phyloP scores from a whole-genome alignment of 2,797 vertebrate species.

The Trachops cirrhosus region DNA sequence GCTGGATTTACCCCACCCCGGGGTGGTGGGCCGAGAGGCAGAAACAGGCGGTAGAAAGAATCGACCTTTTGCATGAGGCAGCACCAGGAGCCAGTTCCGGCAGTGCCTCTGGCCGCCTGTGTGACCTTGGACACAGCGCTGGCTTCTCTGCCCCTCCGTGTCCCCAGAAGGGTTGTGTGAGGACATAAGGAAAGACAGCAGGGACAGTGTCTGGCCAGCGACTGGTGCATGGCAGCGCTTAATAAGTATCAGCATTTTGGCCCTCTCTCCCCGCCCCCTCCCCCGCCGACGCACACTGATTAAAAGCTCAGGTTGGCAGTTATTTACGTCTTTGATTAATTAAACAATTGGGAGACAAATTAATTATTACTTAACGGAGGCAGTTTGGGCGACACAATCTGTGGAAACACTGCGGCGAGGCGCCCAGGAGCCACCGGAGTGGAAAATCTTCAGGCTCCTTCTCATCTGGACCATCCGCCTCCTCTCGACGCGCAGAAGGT shows the following conservation, averaged over 20 bases:
- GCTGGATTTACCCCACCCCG: not conserved
- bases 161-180: not conserved
- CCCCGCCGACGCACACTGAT: slow-evolving; percentile 2
- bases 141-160: not conserved
- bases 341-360: slow-evolving; percentile 77
- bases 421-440: not conserved
- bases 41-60: not conserved
- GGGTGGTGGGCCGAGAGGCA: not conserved
- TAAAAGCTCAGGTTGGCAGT: slow-evolving; percentile 58
- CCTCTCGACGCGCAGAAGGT: slow-evolving; percentile 16
- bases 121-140: not conserved
- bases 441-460: slow-evolving; percentile 54
- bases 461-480: slow-evolving; percentile 52
- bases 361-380: slow-evolving; percentile 70
- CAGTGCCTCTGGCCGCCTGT: not conserved
- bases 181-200: not conserved
- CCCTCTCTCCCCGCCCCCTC: not conserved
- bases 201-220: not conserved
- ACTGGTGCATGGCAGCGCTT: not conserved
- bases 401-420: not conserved
- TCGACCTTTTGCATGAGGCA: no score
- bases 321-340: slow-evolving; percentile 75
- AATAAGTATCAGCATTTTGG: not conserved
- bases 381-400: slow-evolving; percentile 61
- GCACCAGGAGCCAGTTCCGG: not conserved